Evolutionary conservation across 2,888 invertebrate genomes (phyloP), one percentile per base, ranked within the genome.

Genomic region (Tipula unca): DNA sequence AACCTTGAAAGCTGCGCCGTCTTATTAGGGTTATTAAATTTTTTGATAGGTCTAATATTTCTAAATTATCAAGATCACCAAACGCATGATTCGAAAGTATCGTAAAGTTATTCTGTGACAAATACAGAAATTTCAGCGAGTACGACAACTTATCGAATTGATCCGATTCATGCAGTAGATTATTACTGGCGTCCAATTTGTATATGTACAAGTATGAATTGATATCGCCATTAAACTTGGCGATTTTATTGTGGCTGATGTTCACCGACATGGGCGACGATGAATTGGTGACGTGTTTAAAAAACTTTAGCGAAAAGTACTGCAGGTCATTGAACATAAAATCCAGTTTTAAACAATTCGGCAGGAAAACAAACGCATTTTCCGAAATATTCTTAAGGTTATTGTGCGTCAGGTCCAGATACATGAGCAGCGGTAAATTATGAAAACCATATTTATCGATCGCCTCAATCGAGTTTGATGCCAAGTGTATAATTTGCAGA

Each of bases 351-450:
- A 94, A 93, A 88, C 98, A 91, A 89, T 93, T 94, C 29, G 95
- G 94, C 88, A 97, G 92, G 89, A 96, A 94, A 86, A 93, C 92
- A 89, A 98, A 96, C 5, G 96, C 94, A 85, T 93, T 93, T 83
- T 93, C 93, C 86, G 94, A 94, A 88, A 98, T 93, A 87, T 93
- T 93, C 87, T 92, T 92, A 88, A 98, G 93, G 88, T 94, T 92
- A 91, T 98, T 98, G 89, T 95, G 94, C 85, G 96, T 95, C 88
- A 98, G 92, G 90, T 97, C 95, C 88, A 98, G 92, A 89, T 95
- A 96, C 88, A 94, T 93, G 88, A 98, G 93, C 90, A 94, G 94
- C 42, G 95, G 94, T 89, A 97, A 93, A 90, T 95, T 94, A 88
- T 93, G 92, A 89, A 98, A 97, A 87, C 95, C 94, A 88, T 94